Base-by-base conservation (phyloP, 2,113 vertebrate species). In the Sinocyclocheilus grahami region DNA sequence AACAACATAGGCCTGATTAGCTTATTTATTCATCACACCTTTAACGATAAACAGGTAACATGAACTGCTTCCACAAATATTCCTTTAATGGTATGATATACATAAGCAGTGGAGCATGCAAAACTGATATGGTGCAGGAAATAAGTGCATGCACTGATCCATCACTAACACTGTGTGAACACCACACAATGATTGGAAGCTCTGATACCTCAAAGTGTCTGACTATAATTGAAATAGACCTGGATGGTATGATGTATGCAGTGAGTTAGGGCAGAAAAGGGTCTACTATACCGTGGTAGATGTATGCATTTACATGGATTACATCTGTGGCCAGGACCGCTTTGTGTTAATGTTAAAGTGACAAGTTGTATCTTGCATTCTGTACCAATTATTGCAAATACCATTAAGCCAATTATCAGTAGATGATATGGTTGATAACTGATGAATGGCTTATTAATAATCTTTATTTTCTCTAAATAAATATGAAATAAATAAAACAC, bases 1-100 rank as follows among this genome's bases (percentile, higher is more conserved):
- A 85, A 69, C 7, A 33, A 48, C 22, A 48, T 13, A 5, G 9
- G 3, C 76, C 20, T 2, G 92, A 60, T 81, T 79, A 71, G 46
- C 5, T 76, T 14, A 48, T 63, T 48, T 39, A 58, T 75, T 48
- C 71, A 46, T 46, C 16, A 37, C 8, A 58, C 75, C 2, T 77
- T 27, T 1, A 33, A 78, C 16, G 16, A 53, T 53, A 27, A 55
- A 78, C 0, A 13, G 12, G 24, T 65, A 42, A 82, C 24, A 82
- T 33, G 48, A 82, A 53, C 42, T 37, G 16, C 16, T 20, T 67
- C 37, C 12, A 24, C 14, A 24, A 65, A 46, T 48, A 30, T 16
- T 24, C 22, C 22, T 24, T 71, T 71, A 37, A 33, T 5, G 51
- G 18, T 10, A 3, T 42, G 33, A 63, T 80, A 46, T 42, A 63